Conservation (phyloP, 2,797 vertebrate species). For the Siniperca undulata region DNA sequence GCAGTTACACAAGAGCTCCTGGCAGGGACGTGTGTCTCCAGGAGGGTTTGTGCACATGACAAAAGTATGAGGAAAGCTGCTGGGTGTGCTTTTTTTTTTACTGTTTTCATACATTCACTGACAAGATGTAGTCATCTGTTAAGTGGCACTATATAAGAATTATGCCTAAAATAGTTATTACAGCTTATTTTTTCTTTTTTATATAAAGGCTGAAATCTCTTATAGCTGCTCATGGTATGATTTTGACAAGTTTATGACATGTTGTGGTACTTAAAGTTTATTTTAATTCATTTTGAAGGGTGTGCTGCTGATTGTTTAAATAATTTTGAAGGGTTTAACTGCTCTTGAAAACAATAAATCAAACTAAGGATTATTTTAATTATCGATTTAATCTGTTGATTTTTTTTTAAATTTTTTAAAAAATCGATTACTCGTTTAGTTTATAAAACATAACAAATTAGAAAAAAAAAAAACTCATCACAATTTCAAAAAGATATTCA, state of each 20-base stretch:
- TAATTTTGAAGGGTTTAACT: neutral
- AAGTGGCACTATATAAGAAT: neutral
- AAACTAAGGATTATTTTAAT: neutral
- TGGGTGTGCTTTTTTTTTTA: conserved; percentile 11
- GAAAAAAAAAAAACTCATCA: too few relatives aligned
- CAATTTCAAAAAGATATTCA: neutral
- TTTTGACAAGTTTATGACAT: too few relatives aligned
- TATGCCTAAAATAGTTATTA: neutral
- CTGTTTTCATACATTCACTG: conserved; percentile 6
- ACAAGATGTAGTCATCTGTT: neutral
- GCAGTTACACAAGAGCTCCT: conserved; percentile 51
- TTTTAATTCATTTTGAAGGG: neutral
- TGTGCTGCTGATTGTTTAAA: neutral
- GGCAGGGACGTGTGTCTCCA: conserved; percentile 32
- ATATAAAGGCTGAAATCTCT: too few relatives aligned
- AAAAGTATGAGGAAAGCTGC: conserved; percentile 47
- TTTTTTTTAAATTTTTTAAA: neutral
- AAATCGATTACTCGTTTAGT: neutral
- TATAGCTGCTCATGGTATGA: too few relatives aligned
- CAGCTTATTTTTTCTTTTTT: neutral
- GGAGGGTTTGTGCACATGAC: conserved; percentile 47
- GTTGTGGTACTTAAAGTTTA: too few relatives aligned
- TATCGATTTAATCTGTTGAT: neutral
- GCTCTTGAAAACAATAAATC: neutral
- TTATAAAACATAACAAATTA: neutral